Base-by-base conservation (phyloP, 2,888 invertebrate species). In the Chrysopilus asiliformis region DNA sequence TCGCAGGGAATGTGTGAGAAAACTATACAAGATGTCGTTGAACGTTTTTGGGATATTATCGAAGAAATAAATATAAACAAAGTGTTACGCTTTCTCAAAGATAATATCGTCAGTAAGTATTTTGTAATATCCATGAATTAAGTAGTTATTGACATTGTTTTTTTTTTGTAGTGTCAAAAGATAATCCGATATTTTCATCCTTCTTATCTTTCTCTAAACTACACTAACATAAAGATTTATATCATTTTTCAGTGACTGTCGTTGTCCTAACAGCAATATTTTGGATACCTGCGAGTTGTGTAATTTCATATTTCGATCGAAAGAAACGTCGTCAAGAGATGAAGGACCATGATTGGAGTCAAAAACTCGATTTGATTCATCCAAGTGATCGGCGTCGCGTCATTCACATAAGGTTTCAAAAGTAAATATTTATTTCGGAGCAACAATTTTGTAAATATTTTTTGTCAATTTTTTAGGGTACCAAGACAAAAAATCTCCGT, bases 21-120 rank as follows among this genome's bases (percentile, higher is more conserved):
- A 64, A 89, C 90, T 0, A 84, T 89, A 42, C 89, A 90, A 57
- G 93, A 94, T 56, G 87, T 94, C 16, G 90, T 94, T 8, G 90
- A 93, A 60, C 73, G 94, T 19, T 89, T 95, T 64, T 95, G 94
- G 91, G 89, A 91, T 57, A 91, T 95, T 34, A 93, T 95, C 43
- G 93, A 94, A 63, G 90, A 93, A 53, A 90, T 93, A 40, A 90
- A 90, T 61, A 90, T 91, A 41, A 91, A 89, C 59, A 86, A 87
- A 56, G 86, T 90, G 49, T 69, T 90, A 49, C 71, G 85, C 34
- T 90, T 91, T 58, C 68, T 93, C 34, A 77, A 85, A 39, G 90
- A 91, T 64, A 93, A 93, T 58, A 87, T 93, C 43, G 93, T 95
- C 20, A 90, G 93, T 39, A 84, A 56, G 63, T 57, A 42, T 8